Percentiles rank a stretch among this genome's conserved stretches.
phyloP scores from a whole-genome alignment of 2,888 invertebrate genomes.

The Pteria penguin region DNA sequence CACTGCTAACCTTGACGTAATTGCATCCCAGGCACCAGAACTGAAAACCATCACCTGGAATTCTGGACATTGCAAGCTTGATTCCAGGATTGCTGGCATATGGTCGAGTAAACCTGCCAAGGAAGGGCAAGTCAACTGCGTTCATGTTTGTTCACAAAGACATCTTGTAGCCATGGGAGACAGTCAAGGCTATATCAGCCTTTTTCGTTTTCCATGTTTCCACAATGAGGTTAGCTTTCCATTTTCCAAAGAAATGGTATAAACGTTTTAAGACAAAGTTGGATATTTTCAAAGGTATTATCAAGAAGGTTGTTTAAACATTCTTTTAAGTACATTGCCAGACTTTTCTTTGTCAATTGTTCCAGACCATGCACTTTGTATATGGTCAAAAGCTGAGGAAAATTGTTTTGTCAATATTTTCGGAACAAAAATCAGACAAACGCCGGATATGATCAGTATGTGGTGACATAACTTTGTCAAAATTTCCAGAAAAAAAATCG shows the following conservation, averaged over 20 bases:
- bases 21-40: background rate
- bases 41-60: constrained; percentile 48
- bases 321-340: too few relatives aligned
- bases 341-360: too few relatives aligned
- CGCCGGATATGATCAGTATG: too few relatives aligned
- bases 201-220: constrained; percentile 73
- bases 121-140: constrained; percentile 59
- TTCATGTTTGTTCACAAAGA: constrained; percentile 55
- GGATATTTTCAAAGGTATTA: too few relatives aligned
- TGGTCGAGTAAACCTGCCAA: constrained; percentile 65
- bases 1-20: constrained; percentile 32
- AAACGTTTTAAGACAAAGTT: background rate
- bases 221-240: constrained; percentile 65
- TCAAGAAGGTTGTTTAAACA: too few relatives aligned
- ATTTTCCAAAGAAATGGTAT: background rate
- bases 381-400: too few relatives aligned
- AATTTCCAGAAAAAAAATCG: too few relatives aligned
- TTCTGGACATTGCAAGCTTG: constrained; percentile 52
- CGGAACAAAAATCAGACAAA: too few relatives aligned
- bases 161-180: constrained; percentile 73
- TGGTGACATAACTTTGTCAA: too few relatives aligned
- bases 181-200: constrained; percentile 65
- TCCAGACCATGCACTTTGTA: too few relatives aligned
- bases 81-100: constrained; percentile 62
- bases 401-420: too few relatives aligned